A percentile compares a stretch with the other conserved stretches of the same genome.
phyloP scores from a whole-genome alignment of 2,797 vertebrate genomes.

The Arnoldichthys spilopterus region DNA sequence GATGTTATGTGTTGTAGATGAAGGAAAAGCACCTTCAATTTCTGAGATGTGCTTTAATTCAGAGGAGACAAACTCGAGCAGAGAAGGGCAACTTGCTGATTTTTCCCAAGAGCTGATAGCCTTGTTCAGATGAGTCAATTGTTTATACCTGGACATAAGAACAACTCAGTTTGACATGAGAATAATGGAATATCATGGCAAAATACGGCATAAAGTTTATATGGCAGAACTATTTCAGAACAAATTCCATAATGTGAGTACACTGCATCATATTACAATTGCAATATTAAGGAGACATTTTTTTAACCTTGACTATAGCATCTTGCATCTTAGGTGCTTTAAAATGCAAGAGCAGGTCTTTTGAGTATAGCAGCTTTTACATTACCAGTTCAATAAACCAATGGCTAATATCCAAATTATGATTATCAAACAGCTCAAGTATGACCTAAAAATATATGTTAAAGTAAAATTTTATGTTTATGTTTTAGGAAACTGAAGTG shows the following conservation, averaged over 20 bases:
- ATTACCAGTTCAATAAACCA: background rate
- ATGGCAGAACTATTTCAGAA: no score
- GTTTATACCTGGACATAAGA: constrained; percentile 68
- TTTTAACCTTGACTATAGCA: no score
- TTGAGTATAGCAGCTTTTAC: background rate
- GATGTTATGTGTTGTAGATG: background rate
- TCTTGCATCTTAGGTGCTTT: background rate
- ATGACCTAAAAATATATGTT: background rate
- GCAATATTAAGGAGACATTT: no score
- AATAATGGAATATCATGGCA: no score
- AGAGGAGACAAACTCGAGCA: constrained; percentile 69
- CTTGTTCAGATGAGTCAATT: constrained; percentile 65
- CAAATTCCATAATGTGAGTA: background rate
- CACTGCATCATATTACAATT: background rate
- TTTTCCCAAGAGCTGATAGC: constrained; percentile 70
- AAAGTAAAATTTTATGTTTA: background rate
- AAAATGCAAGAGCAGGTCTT: background rate
- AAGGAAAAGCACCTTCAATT: constrained; percentile 46
- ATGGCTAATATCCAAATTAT: background rate
- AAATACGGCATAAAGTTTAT: no score
- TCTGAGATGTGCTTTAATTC: constrained; percentile 57
- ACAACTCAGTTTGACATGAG: background rate
- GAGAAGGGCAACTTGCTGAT: constrained; percentile 59
- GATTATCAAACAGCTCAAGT: background rate
- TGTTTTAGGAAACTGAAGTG: background rate